phyloP scores from a whole-genome alignment of 2,797 vertebrate genomes.

The Pogoniulus pusillus region DNA sequence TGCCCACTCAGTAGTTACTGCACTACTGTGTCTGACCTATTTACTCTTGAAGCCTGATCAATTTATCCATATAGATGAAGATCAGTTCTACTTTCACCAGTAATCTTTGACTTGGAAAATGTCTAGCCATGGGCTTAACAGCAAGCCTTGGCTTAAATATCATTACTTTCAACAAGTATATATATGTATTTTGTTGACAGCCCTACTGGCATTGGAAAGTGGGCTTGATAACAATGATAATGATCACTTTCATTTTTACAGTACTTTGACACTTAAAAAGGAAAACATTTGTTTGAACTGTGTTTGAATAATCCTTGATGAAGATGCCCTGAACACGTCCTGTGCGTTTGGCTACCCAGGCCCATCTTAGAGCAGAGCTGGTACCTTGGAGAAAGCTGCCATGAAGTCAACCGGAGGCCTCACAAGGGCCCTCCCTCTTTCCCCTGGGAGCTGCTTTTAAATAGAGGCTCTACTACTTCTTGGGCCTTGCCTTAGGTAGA shows the following conservation, averaged over 20 bases:
- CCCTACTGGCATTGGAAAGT: background rate
- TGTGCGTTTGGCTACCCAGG: background rate
- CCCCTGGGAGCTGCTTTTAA: background rate
- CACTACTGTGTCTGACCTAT: background rate
- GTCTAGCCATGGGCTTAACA: background rate
- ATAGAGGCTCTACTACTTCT: background rate
- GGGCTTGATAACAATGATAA: background rate
- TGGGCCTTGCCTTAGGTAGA: too few species aligned
- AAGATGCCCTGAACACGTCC: background rate
- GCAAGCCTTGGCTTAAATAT: background rate
- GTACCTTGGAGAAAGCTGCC: background rate
- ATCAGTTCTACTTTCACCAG: background rate
- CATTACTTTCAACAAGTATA: background rate
- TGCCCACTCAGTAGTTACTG: background rate
- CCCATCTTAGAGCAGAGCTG: background rate
- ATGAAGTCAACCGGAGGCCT: background rate
- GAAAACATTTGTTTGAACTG: background rate
- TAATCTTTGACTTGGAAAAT: background rate
- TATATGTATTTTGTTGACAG: background rate
- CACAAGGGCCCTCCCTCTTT: background rate
- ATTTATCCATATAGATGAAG: background rate
- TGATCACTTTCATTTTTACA: background rate
- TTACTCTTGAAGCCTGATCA: background rate
- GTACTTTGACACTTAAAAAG: background rate
- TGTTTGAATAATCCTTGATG: rapidly evolving